Percentiles rank a stretch among this genome's conserved stretches.
These are phyloP conservation scores for Melipona bicolor DNA, from an alignment of 2,888 invertebrate genomes.

Conservation along the genomic window DNA sequence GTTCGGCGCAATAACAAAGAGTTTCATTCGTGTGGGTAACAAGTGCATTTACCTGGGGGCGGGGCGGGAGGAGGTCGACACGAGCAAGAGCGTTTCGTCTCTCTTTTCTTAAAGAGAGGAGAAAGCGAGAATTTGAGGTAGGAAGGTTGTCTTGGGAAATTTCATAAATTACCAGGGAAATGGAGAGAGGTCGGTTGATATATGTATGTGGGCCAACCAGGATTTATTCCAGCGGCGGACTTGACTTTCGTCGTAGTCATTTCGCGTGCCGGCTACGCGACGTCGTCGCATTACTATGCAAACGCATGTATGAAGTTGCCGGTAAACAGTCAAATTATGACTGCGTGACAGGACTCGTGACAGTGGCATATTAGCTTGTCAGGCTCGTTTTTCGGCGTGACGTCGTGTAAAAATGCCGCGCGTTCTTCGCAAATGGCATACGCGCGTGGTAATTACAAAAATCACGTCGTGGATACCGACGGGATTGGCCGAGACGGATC, in stretches of 20 bases:
- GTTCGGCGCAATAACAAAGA: background rate
- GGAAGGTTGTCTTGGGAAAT: constrained; percentile 16
- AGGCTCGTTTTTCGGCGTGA: constrained; percentile 53
- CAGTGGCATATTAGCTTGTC: constrained; percentile 67
- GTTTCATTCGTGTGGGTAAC: background rate
- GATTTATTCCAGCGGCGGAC: constrained; percentile 44
- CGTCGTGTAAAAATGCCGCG: constrained; percentile 8
- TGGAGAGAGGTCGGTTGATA: constrained; percentile 27
- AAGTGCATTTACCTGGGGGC: background rate
- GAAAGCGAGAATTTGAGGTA: constrained; percentile 11
- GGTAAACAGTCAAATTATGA: constrained; percentile 64
- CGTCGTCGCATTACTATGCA: constrained; percentile 56
- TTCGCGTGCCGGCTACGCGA: constrained; percentile 30
- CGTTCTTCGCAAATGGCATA: background rate
- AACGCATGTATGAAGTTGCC: constrained; percentile 45
- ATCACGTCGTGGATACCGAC: background rate
- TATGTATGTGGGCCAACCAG: constrained; percentile 1
- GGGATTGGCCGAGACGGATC: too few relatives aligned
- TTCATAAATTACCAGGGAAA: constrained; percentile 40
- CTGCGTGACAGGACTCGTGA: constrained; percentile 52
- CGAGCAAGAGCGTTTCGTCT: too few relatives aligned
- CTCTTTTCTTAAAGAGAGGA: constrained; percentile 10
- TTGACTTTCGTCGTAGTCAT: constrained; percentile 42
- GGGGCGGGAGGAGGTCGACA: background rate
- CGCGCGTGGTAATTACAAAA: background rate